A percentile compares a stretch with the other conserved stretches of the same genome.
phyloP scores from a whole-genome alignment of 2,113 vertebrate species.

The Sus scrofa region DNA sequence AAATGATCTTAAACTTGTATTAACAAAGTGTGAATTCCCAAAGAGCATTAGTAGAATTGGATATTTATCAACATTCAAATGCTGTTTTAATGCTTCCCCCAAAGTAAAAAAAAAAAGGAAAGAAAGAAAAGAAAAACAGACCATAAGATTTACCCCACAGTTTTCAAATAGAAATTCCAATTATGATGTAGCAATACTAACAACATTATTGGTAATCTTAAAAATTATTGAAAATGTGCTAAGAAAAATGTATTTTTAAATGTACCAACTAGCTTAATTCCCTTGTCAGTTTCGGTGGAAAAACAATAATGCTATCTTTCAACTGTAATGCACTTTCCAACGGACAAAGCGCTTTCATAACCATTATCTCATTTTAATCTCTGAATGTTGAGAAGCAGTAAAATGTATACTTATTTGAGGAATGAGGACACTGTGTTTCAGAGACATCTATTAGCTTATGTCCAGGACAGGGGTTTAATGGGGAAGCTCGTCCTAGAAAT shows the following conservation, averaged over 20 bases:
- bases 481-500: too few species aligned
- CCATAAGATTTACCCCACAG: too few species aligned
- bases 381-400: background rate
- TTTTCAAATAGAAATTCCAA: background rate
- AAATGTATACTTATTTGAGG: background rate
- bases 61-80: background rate
- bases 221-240: background rate
- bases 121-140: background rate
- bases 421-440: background rate
- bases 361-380: background rate
- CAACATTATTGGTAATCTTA: too few species aligned
- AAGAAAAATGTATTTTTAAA: background rate
- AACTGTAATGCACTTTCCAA: background rate
- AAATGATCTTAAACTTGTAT: background rate
- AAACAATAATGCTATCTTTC: background rate
- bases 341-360: background rate
- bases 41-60: background rate
- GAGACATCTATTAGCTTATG: too few species aligned
- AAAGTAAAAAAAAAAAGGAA: background rate
- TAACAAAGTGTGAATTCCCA: background rate
- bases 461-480: rapidly evolving
- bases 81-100: too few species aligned
- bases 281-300: background rate
- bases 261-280: background rate
- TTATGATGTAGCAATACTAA: background rate